A percentile compares a stretch with the other conserved stretches of the same genome.
Conservation (phyloP, 1,140 invertebrate species). For the Ridgeia piscesae region DNA sequence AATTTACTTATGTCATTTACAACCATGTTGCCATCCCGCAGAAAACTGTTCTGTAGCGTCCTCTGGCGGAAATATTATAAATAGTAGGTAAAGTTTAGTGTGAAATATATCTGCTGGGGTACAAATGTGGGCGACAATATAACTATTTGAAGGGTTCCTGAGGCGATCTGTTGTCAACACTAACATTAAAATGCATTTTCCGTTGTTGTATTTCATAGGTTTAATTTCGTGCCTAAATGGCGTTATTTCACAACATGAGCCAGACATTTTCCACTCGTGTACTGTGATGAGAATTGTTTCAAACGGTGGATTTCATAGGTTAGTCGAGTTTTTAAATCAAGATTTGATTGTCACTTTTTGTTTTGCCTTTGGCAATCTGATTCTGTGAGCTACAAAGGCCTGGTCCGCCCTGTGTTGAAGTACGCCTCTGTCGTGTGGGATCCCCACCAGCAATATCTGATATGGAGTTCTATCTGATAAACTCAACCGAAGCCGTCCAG, state of each 20-base stretch:
- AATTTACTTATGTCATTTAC: neutral
- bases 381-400: no score
- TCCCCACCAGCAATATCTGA: no score
- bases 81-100: neutral
- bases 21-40: neutral
- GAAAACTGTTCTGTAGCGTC: neutral
- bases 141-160: neutral
- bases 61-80: neutral
- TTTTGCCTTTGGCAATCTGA: no score
- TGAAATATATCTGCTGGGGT: neutral
- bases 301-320: constrained; percentile 5
- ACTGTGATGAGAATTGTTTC: neutral
- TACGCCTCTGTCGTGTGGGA: no score
- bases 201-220: neutral
- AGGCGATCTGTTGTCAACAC: neutral
- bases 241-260: neutral
- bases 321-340: no score
- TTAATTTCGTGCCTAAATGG: neutral
- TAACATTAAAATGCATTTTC: neutral
- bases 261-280: neutral
- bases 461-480: no score
- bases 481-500: no score
- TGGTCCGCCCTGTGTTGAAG: no score
- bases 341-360: no score
- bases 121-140: neutral